Evolutionary conservation across 2,888 invertebrate genomes (phyloP).

Genomic region (Chesias legatella): DNA sequence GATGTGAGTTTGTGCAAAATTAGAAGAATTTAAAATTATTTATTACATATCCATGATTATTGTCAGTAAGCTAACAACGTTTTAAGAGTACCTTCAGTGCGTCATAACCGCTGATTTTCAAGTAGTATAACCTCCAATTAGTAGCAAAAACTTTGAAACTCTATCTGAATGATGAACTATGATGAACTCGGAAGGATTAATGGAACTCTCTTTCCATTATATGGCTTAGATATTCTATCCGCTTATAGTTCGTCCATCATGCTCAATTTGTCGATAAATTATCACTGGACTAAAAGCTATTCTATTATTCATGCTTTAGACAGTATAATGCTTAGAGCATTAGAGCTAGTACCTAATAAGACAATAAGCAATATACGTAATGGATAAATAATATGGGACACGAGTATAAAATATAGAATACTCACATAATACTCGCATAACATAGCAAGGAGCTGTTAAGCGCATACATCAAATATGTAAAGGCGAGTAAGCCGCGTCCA

Average conservation of each 20-base stretch:
- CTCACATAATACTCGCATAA: slow-evolving; percentile 33
- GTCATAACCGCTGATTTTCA: no score
- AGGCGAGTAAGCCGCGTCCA: slow-evolving; percentile 53
- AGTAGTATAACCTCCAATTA: no score
- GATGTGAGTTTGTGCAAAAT: neutral
- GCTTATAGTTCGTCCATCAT: neutral
- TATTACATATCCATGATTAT: no score
- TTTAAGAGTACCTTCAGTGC: no score
- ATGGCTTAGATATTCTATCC: no score
- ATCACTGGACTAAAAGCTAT: slow-evolving; percentile 10
- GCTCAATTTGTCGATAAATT: neutral
- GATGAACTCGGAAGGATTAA: no score
- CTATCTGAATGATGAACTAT: no score
- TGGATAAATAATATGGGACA: slow-evolving; percentile 25
- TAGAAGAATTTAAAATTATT: no score
- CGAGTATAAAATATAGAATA: slow-evolving; percentile 26
- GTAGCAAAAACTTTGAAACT: no score
- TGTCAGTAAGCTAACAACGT: no score
- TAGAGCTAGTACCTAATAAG: slow-evolving; percentile 23
- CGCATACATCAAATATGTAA: slow-evolving; percentile 69
- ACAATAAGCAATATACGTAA: slow-evolving; percentile 23
- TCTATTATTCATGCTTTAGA: slow-evolving; percentile 18
- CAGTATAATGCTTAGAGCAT: slow-evolving; percentile 21
- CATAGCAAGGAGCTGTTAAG: slow-evolving; percentile 56
- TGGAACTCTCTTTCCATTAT: no score